Percentiles rank a stretch among this genome's conserved stretches.
These are phyloP conservation scores for Sinocyclocheilus anophthalmus DNA, from an alignment of 2,113 vertebrate species.

Conservation along the genomic window DNA sequence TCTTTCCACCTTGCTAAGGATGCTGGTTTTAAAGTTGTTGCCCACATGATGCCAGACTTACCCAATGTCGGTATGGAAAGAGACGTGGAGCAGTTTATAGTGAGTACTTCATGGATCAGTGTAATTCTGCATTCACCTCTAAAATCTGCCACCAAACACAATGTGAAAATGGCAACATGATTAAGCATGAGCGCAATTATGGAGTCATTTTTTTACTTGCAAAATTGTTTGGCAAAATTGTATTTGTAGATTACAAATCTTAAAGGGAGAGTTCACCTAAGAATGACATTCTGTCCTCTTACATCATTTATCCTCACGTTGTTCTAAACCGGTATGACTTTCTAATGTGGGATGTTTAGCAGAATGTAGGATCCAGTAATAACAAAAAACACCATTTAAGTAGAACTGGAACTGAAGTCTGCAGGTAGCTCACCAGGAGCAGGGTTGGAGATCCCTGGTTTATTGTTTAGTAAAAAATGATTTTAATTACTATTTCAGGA, in stretches of 20 bases:
- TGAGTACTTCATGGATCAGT: conserved; percentile 71
- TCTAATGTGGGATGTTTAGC: too few species aligned
- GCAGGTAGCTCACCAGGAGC: too few species aligned
- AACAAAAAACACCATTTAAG: too few species aligned
- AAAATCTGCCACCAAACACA: neutral
- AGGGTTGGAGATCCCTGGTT: too few species aligned
- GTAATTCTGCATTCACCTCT: neutral
- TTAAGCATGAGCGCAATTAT: neutral
- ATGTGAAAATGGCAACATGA: neutral
- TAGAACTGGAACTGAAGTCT: too few species aligned
- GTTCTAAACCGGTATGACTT: too few species aligned
- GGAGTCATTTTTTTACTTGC: neutral
- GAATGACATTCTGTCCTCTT: too few species aligned
- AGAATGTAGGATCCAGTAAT: too few species aligned
- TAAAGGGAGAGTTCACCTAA: too few species aligned
- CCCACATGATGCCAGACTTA: conserved; percentile 98
- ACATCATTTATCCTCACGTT: too few species aligned
- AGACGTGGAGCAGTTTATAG: conserved; percentile 92
- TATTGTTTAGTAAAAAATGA: too few species aligned
- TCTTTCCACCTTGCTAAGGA: conserved; percentile 95
- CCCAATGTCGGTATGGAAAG: conserved; percentile 93
- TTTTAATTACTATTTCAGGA: too few species aligned
- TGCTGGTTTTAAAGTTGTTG: conserved; percentile 93
- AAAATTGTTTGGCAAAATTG: neutral
- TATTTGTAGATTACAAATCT: neutral